Base-by-base conservation (phyloP, 2,797 vertebrate genomes). In the Protosalanx chinensis region DNA sequence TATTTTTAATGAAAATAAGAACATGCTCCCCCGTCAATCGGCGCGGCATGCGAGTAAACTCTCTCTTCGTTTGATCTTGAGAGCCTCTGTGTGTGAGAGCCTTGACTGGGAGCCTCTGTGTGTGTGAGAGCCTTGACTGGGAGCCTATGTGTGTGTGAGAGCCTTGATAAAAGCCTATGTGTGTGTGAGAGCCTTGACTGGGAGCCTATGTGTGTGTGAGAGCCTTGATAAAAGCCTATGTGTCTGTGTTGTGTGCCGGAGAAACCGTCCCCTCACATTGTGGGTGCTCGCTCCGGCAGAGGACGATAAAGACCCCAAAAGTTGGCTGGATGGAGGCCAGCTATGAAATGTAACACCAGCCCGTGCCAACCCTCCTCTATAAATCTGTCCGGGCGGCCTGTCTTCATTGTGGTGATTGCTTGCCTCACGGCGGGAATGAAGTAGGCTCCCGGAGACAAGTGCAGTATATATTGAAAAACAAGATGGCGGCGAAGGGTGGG, bases 321-420 rank as follows among this genome's bases (percentile, higher is more conserved):
- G 72, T 79, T 74, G 27, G 75, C 57, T 83, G 71, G 80, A 73
- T 35, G 37, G 41, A 58, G 70, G 76, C 74, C 79, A 79, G 72
- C 32, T 77, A 63, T 81, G 72, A 81, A 80, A 85, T 80, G 79
- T 76, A 67, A 41, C 68, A 63, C 51, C 69, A 72, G 33, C 75
- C 67, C 56, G 72, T 35, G 80, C 79, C 71, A 73, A 70, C 73
- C 70, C 70, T 59, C 74, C 58, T 23, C 70, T 12, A 72, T 66
- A 75, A 72, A 75, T 78, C 70, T 78, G 57, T 7, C 35, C 10
- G 35, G 72, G 68, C 23, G 61, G 61, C 65, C 70, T 12, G 53
- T 74, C 73, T 62, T 66, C 51, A 62, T 68, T 56, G 33, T 32
- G 27, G 61, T 49, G 62, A 75, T 72, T 68, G 41, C 72, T 41